These are phyloP conservation scores for Drosophila mayri DNA, from an alignment of 1,140 invertebrate genomes.

Conservation along the genomic window DNA sequence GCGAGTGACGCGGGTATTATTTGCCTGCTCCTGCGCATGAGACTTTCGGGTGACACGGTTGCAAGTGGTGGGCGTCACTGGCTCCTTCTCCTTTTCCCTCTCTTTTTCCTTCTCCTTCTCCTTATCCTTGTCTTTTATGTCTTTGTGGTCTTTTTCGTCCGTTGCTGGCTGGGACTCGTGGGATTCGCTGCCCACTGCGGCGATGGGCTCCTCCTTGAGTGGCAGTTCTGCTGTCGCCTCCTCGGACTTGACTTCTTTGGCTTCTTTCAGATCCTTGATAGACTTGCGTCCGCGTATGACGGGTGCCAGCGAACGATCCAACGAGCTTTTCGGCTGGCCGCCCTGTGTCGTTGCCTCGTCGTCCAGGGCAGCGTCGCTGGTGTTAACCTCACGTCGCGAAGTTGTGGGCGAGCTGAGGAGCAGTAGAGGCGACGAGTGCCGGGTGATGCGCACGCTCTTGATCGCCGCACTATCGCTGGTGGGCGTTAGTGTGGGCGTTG, in stretches of 20 bases:
- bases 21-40: slow-evolving; percentile 73
- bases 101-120: slow-evolving; percentile 29
- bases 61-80: slow-evolving; percentile 41
- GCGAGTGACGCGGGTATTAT: slow-evolving; percentile 73
- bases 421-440: slow-evolving; percentile 71
- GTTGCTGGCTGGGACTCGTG: slow-evolving; percentile 19
- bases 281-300: slow-evolving; percentile 77
- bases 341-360: slow-evolving; percentile 29
- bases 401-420: slow-evolving; percentile 54
- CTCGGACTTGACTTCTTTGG: slow-evolving; percentile 62
- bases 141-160: slow-evolving; percentile 61
- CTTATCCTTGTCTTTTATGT: slow-evolving; percentile 70
- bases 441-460: slow-evolving; percentile 62
- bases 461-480: slow-evolving; percentile 17
- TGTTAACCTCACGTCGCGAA: slow-evolving; percentile 22
- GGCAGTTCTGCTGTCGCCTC: slow-evolving; percentile 23
- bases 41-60: slow-evolving; percentile 80
- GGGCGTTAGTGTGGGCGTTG: slow-evolving; percentile 34
- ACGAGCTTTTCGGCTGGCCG: slow-evolving; percentile 55
- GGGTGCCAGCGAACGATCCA: slow-evolving; percentile 44
- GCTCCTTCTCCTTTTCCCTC: slow-evolving; percentile 39
- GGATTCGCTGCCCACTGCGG: slow-evolving; percentile 28
- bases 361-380: not conserved
- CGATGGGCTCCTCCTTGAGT: slow-evolving; percentile 42
- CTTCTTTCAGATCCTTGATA: slow-evolving; percentile 76